Percentiles rank a stretch among this genome's conserved stretches.
phyloP scores from a whole-genome alignment of 2,113 vertebrate genomes.

The Misgurnus anguillicaudatus region DNA sequence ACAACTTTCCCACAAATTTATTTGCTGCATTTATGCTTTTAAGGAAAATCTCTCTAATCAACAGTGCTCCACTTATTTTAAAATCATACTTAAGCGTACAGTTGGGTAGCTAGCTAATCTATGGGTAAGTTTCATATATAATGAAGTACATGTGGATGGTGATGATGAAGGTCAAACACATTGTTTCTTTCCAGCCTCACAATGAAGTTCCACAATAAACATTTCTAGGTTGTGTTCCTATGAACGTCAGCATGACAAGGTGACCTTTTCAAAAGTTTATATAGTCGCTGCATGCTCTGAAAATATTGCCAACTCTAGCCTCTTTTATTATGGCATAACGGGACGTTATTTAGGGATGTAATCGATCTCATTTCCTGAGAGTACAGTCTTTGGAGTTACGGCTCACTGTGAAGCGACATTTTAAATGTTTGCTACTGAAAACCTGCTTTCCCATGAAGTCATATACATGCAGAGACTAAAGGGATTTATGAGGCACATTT shows the following conservation, averaged over 20 bases:
- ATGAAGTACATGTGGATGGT: not conserved
- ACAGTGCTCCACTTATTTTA: slow-evolving; percentile 20
- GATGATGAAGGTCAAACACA: slow-evolving; percentile 61
- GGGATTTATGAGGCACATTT: slow-evolving; percentile 17
- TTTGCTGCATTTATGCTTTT: slow-evolving; percentile 55
- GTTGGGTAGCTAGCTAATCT: not conserved
- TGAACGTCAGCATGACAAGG: slow-evolving; percentile 59
- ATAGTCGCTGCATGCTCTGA: slow-evolving; percentile 54
- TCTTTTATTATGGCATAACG: not conserved
- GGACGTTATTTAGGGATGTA: not conserved
- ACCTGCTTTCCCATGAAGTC: slow-evolving; percentile 18
- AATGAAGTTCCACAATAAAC: slow-evolving; percentile 50
- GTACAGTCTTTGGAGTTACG: not conserved
- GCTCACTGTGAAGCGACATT: not conserved
- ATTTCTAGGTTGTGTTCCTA: slow-evolving; percentile 45
- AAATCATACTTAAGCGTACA: slow-evolving; percentile 25
- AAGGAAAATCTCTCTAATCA: not conserved
- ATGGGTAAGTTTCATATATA: not conserved
- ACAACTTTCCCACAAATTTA: slow-evolving; percentile 78
- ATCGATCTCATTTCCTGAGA: slow-evolving; percentile 17
- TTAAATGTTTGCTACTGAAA: not conserved
- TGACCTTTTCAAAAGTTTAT: slow-evolving; percentile 64
- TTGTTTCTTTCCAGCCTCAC: slow-evolving; percentile 62
- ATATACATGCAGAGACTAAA: slow-evolving; percentile 9
- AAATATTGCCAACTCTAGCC: slow-evolving; percentile 60